Percentiles rank a stretch among this genome's conserved stretches.
These are phyloP conservation scores for Pseudochirops cupreus DNA, from an alignment of 2,797 vertebrate genomes.

Conservation along the genomic window DNA sequence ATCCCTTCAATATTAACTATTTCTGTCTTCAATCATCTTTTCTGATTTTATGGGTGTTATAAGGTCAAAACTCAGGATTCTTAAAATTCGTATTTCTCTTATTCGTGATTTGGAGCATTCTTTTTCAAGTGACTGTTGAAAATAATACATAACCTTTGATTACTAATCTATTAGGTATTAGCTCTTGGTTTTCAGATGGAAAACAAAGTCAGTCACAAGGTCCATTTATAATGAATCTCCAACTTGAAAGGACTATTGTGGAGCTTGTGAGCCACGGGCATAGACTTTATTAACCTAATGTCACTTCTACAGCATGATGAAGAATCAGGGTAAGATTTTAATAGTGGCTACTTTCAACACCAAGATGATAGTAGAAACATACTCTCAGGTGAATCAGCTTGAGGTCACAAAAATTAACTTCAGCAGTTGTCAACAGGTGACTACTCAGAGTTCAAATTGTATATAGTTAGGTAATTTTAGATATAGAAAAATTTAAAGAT, in stretches of 20 bases:
- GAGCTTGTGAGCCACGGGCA: too few relatives aligned
- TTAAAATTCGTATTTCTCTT: neutral
- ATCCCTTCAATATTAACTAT: too few relatives aligned
- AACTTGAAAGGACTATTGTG: neutral
- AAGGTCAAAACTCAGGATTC: too few relatives aligned
- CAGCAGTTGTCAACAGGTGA: neutral
- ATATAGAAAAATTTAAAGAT: constrained; percentile 39
- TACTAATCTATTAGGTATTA: too few relatives aligned
- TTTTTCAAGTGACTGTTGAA: neutral
- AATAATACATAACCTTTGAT: too few relatives aligned
- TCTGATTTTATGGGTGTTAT: too few relatives aligned
- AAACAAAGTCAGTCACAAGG: neutral
- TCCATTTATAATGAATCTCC: neutral
- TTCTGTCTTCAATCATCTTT: too few relatives aligned
- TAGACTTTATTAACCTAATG: neutral
- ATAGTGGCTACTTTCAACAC: neutral
- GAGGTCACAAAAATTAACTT: constrained; percentile 32
- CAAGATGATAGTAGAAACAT: neutral
- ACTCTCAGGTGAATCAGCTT: neutral
- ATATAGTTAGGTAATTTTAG: constrained; percentile 12
- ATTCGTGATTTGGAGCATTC: neutral
- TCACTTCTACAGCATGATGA: neutral
- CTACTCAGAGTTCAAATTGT: constrained; percentile 51
- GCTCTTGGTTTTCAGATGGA: neutral
- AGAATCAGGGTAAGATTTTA: neutral